Percentiles rank a stretch among this genome's conserved stretches.
These are phyloP conservation scores for Formicarius rufipectus DNA, from an alignment of 2,113 vertebrate species.

Conservation along the genomic window DNA sequence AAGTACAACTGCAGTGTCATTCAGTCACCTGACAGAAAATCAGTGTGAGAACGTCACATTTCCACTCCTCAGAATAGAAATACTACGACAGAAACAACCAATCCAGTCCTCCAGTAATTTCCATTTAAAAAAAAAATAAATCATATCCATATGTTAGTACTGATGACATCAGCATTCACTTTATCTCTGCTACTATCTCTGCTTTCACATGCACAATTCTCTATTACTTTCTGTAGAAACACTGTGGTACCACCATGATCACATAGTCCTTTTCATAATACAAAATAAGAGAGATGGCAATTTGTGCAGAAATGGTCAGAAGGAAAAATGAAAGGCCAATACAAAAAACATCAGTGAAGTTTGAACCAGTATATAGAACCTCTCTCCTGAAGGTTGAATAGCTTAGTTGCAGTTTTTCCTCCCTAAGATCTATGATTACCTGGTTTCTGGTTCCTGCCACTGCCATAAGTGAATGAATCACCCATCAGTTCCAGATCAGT, in stretches of 20 bases:
- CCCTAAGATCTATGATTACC: not conserved
- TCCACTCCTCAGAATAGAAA: not conserved
- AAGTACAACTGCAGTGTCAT: not conserved
- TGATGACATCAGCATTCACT: not conserved
- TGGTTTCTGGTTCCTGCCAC: not conserved
- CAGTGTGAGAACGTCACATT: not conserved
- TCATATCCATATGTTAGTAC: not conserved
- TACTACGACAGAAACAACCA: not conserved
- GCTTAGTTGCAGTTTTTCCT: not conserved
- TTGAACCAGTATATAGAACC: not conserved
- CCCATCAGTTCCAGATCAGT: not conserved
- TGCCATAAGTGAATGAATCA: not conserved
- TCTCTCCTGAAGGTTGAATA: not conserved
- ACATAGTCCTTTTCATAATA: not conserved
- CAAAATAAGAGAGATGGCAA: not conserved
- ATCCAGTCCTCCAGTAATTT: not conserved
- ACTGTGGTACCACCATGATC: not conserved
- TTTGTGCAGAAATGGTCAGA: not conserved
- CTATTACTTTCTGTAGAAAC: not conserved
- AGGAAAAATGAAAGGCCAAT: not conserved
- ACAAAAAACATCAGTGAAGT: not conserved
- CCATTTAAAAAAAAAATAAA: not conserved
- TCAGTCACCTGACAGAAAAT: not conserved
- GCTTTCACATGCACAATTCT: accelerated
- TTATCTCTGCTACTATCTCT: not conserved